phyloP scores from a whole-genome alignment of 2,888 invertebrate genomes.

The Drosophila nr. perissopoda region DNA sequence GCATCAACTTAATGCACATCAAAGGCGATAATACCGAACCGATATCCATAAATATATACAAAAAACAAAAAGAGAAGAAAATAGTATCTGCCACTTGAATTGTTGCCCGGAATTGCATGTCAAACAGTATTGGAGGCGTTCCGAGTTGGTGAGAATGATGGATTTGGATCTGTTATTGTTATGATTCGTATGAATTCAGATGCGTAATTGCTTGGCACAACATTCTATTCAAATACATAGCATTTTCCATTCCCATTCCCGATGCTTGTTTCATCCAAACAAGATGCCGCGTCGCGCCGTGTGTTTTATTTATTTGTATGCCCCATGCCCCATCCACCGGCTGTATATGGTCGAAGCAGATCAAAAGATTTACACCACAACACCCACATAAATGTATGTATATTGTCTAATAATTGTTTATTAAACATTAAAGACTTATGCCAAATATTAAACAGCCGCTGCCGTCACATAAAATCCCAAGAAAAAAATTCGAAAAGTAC shows the following conservation, averaged over 20 bases:
- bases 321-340: background rate
- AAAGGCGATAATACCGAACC: slow-evolving; percentile 38
- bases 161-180: slow-evolving; percentile 73
- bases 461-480: slow-evolving; percentile 51
- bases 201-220: slow-evolving; percentile 65
- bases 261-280: slow-evolving; percentile 34
- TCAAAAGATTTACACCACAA: slow-evolving; percentile 61
- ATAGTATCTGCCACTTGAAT: slow-evolving; percentile 40
- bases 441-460: slow-evolving; percentile 71
- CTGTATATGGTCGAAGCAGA: slow-evolving; percentile 32
- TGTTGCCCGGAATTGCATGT: slow-evolving; percentile 62
- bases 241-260: background rate
- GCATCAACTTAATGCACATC: slow-evolving; percentile 58
- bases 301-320: slow-evolving; percentile 63
- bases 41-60: slow-evolving; percentile 29
- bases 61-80: slow-evolving; percentile 1
- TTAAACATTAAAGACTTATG: slow-evolving; percentile 73
- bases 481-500: slow-evolving; percentile 37
- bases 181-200: slow-evolving; percentile 74
- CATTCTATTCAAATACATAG: slow-evolving; percentile 13
- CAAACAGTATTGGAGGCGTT: slow-evolving; percentile 35
- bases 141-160: slow-evolving; percentile 41
- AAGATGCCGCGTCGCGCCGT: slow-evolving; percentile 26
- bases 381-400: slow-evolving; percentile 26
- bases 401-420: slow-evolving; percentile 79